Percentiles rank a stretch among this genome's conserved stretches.
Evolutionary conservation across 1,140 invertebrate genomes (phyloP).

Genomic region (Myzus persicae): DNA sequence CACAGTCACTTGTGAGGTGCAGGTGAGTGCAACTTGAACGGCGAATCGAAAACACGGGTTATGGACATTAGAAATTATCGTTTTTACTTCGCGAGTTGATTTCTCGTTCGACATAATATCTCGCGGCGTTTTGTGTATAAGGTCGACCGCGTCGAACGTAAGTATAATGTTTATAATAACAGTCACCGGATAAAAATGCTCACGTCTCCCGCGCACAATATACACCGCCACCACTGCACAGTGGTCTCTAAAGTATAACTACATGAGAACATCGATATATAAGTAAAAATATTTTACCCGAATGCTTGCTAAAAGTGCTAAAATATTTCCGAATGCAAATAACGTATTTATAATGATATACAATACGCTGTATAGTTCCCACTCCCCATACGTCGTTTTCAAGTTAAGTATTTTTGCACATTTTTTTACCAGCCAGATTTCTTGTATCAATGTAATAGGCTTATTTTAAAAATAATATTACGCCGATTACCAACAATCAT

Average conservation of each 20-base stretch:
- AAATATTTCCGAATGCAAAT: too few species aligned
- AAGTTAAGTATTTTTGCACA: background rate
- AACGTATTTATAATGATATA: background rate
- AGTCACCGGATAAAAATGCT: background rate
- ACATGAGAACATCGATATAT: background rate
- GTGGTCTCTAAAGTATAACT: background rate
- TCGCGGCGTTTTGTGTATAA: background rate
- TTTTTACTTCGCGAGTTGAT: background rate
- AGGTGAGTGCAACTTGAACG: background rate
- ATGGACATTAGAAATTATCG: slow-evolving; percentile 4
- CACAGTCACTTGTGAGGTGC: background rate
- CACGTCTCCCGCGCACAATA: background rate
- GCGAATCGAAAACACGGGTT: background rate
- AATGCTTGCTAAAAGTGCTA: background rate
- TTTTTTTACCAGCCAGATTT: too few species aligned
- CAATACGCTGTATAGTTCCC: too few species aligned
- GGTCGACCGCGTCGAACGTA: background rate
- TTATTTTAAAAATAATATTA: too few species aligned
- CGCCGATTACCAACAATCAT: too few species aligned
- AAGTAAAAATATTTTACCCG: background rate
- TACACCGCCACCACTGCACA: background rate
- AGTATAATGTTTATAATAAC: background rate
- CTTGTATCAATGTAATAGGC: too few species aligned
- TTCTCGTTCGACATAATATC: background rate
- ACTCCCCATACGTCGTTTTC: background rate